Evolutionary conservation across 1,140 invertebrate species (phyloP).

Genomic region (Branchinecta lindahli): DNA sequence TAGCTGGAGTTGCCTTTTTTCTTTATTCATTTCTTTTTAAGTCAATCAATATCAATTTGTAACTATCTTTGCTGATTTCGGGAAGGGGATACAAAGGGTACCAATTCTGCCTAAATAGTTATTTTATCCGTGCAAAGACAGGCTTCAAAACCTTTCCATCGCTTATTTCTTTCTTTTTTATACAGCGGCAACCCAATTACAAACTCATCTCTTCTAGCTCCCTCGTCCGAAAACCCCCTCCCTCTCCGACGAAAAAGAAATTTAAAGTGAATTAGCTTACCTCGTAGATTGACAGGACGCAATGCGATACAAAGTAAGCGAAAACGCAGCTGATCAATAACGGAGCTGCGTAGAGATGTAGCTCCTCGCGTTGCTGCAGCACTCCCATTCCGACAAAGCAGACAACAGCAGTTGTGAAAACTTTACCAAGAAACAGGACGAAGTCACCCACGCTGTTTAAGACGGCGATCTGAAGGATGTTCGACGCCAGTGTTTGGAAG

Average conservation of each 20-base stretch:
- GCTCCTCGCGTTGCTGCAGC: conserved; percentile 38
- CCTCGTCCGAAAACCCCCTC: no score
- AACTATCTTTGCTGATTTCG: no score
- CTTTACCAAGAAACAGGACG: conserved; percentile 78
- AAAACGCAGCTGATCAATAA: conserved; percentile 73
- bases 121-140: no score
- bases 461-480: conserved; percentile 70
- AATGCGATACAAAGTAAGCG: conserved; percentile 81
- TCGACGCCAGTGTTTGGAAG: conserved; percentile 63
- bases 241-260: not conserved
- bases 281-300: conserved; percentile 83
- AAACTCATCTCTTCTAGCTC: no score
- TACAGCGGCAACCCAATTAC: no score
- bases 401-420: conserved; percentile 63
- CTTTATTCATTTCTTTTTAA: no score
- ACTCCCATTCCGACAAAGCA: conserved; percentile 48
- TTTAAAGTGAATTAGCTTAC: conserved; percentile 36
- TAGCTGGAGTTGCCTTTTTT: no score
- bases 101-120: no score
- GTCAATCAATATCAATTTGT: no score
- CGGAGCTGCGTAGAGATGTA: conserved; percentile 57
- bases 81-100: no score
- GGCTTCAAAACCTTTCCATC: no score
- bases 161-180: no score
- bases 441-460: conserved; percentile 90